Percentiles rank a stretch among this genome's conserved stretches.
These are phyloP conservation scores for Eumacrocentrus americanus DNA, from an alignment of 2,888 invertebrate species.

Conservation along the genomic window DNA sequence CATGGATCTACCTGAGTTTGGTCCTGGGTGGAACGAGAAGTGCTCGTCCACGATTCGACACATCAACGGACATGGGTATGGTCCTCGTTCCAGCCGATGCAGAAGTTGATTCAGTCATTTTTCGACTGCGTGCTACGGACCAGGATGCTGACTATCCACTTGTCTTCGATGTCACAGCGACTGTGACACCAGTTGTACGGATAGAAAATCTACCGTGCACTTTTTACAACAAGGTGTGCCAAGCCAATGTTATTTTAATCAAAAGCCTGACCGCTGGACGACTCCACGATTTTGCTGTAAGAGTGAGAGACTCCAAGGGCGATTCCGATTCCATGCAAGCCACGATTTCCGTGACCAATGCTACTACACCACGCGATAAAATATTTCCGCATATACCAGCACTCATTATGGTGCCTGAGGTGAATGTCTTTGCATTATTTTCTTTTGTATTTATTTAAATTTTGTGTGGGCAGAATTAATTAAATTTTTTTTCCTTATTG, in stretches of 20 bases:
- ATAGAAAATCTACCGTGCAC: conserved; percentile 85
- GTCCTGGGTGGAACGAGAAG: conserved; percentile 59
- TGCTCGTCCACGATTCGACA: conserved; percentile 84
- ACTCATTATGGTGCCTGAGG: conserved; percentile 78
- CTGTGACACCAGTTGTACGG: conserved; percentile 77
- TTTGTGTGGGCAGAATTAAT: not conserved
- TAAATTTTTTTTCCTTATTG: conserved; percentile 27
- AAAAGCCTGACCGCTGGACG: conserved; percentile 80
- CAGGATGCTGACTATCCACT: conserved; percentile 87
- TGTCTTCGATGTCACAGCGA: conserved; percentile 77
- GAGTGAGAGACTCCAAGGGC: conserved; percentile 77
- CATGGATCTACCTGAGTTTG: conserved; percentile 56
- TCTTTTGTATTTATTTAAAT: not conserved
- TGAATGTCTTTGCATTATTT: conserved; percentile 52
- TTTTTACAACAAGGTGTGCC: conserved; percentile 85
- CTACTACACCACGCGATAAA: conserved; percentile 80
- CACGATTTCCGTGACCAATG: conserved; percentile 83
- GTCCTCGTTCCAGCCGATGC: conserved; percentile 85
- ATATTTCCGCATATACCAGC: conserved; percentile 84
- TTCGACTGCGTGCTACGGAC: conserved; percentile 85
- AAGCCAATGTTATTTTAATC: conserved; percentile 83
- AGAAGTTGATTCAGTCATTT: conserved; percentile 82
- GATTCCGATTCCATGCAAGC: conserved; percentile 77
- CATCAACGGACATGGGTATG: conserved; percentile 80
- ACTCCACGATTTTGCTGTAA: conserved; percentile 79